phyloP scores from a whole-genome alignment of 2,113 vertebrate species.

The Narcine bancroftii region DNA sequence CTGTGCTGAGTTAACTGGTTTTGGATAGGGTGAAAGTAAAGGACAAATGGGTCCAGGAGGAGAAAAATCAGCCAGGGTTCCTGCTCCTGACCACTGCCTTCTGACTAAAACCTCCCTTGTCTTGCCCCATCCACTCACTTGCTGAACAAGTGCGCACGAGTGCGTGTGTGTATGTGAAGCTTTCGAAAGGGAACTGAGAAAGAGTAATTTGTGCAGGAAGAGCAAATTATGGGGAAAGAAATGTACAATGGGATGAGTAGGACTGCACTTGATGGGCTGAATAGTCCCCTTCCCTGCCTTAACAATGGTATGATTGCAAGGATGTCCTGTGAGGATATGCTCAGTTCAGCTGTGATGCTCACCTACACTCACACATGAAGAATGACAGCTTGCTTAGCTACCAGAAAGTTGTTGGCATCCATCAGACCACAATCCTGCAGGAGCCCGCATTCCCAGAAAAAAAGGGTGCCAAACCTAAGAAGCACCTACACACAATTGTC shows the following conservation, averaged over 20 bases:
- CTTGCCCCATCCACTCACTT: not conserved
- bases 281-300: too few species aligned
- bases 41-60: conserved; percentile 20
- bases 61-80: conserved; percentile 26
- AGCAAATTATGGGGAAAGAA: too few species aligned
- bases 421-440: not conserved
- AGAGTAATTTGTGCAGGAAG: too few species aligned
- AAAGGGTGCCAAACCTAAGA: not conserved
- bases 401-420: not conserved
- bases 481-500: not conserved
- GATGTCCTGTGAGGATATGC: not conserved
- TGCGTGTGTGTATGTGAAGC: not conserved
- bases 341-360: not conserved
- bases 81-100: conserved; percentile 2
- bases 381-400: not conserved
- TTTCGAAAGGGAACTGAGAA: too few species aligned
- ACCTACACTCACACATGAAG: not conserved
- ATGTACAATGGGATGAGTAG: too few species aligned
- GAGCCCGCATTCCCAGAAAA: not conserved
- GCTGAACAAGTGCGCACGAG: not conserved
- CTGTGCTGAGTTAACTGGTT: not conserved
- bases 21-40: not conserved
- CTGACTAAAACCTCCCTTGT: not conserved
- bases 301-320: too few species aligned
- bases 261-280: too few species aligned